phyloP scores from a whole-genome alignment of 2,888 invertebrate species.

The Enoplolaimus lenunculus region DNA sequence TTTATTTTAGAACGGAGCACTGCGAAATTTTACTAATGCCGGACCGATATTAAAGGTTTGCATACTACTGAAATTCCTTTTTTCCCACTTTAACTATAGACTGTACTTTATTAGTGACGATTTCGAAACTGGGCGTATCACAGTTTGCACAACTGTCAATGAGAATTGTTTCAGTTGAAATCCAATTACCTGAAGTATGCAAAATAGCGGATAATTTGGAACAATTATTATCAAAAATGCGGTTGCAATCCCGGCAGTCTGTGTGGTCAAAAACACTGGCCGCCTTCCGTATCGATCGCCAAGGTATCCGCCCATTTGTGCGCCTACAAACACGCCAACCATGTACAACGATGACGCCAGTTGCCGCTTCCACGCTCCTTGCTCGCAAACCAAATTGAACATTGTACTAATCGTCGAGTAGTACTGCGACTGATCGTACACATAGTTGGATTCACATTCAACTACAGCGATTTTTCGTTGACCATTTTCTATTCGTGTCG shows the following conservation, averaged over 20 bases:
- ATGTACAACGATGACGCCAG: conserved; percentile 2
- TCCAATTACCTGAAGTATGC: conserved; percentile 15
- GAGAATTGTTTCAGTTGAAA: too few species aligned
- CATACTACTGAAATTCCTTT: too few species aligned
- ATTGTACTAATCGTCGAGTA: neutral
- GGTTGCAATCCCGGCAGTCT: neutral
- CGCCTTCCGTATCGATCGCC: conserved; percentile 2
- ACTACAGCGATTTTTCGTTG: too few species aligned
- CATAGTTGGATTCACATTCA: neutral
- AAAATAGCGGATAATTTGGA: conserved; percentile 16
- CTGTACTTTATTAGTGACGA: too few species aligned
- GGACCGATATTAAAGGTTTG: too few species aligned
- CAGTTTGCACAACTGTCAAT: too few species aligned
- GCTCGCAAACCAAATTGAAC: neutral
- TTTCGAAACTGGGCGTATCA: too few species aligned
- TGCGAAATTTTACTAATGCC: too few species aligned
- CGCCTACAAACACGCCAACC: neutral
- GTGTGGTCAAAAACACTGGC: neutral
- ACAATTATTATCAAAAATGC: neutral
- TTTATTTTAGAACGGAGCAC: too few species aligned
- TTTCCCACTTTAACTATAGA: too few species aligned
- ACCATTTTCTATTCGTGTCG: too few species aligned
- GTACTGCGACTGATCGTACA: conserved; percentile 14
- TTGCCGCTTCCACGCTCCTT: conserved; percentile 9
- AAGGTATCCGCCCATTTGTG: neutral